Evolutionary conservation across 2,888 invertebrate species (phyloP), one percentile per base, ranked within the genome.

Genomic region (Caenorhabditis zanzibari): DNA sequence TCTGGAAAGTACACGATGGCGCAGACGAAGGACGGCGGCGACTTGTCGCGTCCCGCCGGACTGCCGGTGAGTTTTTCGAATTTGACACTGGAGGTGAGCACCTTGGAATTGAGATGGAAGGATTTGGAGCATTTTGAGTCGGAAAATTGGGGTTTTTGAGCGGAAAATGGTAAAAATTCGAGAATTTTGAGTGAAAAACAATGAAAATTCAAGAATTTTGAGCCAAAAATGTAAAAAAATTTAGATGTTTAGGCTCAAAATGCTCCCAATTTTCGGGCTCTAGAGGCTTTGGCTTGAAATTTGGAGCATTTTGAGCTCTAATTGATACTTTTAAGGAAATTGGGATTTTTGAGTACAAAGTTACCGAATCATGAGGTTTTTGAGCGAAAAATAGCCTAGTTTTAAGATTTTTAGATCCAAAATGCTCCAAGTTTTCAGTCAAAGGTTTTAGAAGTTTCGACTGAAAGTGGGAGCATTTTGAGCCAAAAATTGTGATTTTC

Each of bases 1-100:
- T 22, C 68, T 0, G 69, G 58, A 22, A 75, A 82, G 41, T 71
- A 76, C 64, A 54, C 54, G 26, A 75, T 75, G 81, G 81, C 73
- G n/a, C 81, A 74, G 22, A 74, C 74, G 38, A 76, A 82, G 44
- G 82, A 82, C 28, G 76, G 59, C 12, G 82, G 66, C 12, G 82
- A 82, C 14, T 47, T 82, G 58, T 77, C 82, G 32, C 49, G 82
- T 26, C 82, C 82, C 2, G 64, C 75, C n/a, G 71, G 41, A 4
- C 41, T 82, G 4, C 82, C 82, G 38, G 75, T 73, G 32, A 64
- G 63, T 63, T 41, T 54, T 58, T 26, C 19, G 47, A 52, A 16
- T 41, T 54, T 38, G 52, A 19, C 28, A 19, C 7, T 59, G 7
- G 35, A 38, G 54, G 54, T 24, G 54, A 54, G 24, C 14, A 19